Evolutionary conservation across 1,140 invertebrate genomes (phyloP), one percentile per base, ranked within the genome.

Genomic region (Brachionus angularis): DNA sequence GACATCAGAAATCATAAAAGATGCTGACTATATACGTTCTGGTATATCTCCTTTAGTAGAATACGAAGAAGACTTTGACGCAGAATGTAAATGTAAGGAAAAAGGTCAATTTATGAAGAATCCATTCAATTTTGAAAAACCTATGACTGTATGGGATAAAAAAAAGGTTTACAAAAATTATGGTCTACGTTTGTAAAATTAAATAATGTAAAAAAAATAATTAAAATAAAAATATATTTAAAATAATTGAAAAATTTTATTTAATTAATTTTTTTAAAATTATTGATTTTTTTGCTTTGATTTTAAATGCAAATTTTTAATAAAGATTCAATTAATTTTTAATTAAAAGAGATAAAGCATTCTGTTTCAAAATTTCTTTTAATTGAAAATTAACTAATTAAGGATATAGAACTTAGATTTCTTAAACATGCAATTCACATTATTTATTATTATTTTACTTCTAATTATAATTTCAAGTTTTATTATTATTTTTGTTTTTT

Each of bases 71-170:
- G 33, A 21, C 8, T 50, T 21, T 36, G 42, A 50, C 21, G 62
- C 42, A 3, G 62, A 67, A 47, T 67, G 62, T 23, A 50, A 12
- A 21, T 67, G 62, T 14, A 14, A 34, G 16, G 27, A 67, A 50
- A 46, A 27, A 8, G 62, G 62, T 25, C 34, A 67, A 50, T 67
- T 67, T 34, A 33, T 67, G 39, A 67, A 67, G 10, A 47, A 47
- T 33, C 62, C 62, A 16, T 67, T 67, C 42, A 67, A 46, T 29
- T 67, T 67, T 67, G 62, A 67, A 36, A 67, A 67, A 23, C 62
- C 62, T 5, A 67, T 67, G 62, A 47, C 62, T 8, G 8, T 10
- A 12, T 67, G 62, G 62, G 62, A 67, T n/a, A 46, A 50, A 33
- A 67, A 67, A 42, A 67, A 47, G 47, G 27, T 67, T 29, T 67